A percentile compares a stretch with the other conserved stretches of the same genome.
Evolutionary conservation across 2,113 vertebrate genomes (phyloP).

Genomic region (Struthio camelus): DNA sequence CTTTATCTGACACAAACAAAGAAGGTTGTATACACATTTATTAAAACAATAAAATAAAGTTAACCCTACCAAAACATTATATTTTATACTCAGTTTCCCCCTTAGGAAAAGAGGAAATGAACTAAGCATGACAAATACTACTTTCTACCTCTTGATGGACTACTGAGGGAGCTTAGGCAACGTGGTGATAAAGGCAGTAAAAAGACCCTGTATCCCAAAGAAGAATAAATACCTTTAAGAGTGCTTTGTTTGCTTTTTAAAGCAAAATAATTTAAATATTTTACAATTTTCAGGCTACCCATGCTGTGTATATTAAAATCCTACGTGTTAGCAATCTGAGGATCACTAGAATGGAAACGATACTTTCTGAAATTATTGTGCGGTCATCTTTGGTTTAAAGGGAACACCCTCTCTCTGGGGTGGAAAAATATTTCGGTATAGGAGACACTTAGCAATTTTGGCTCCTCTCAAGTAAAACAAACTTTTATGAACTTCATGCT

Average conservation of each 20-base stretch:
- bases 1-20: background rate
- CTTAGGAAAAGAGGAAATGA: background rate
- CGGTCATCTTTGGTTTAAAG: background rate
- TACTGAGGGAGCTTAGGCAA: background rate
- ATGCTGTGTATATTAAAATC: background rate
- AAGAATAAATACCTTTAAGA: background rate
- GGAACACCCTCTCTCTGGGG: conserved; percentile 55
- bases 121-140: background rate
- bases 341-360: background rate
- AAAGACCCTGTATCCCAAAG: background rate
- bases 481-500: background rate
- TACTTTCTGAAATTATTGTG: conserved; percentile 30
- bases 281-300: background rate
- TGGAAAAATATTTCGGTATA: conserved; percentile 15
- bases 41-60: background rate
- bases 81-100: background rate
- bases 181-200: background rate
- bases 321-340: background rate
- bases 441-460: background rate
- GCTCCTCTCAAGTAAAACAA: conserved; percentile 22
- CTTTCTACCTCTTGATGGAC: background rate
- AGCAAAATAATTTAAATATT: background rate
- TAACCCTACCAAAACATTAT: background rate
- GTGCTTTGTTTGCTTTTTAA: background rate
- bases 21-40: background rate